Percentiles rank a stretch among this genome's conserved stretches.
phyloP scores from a whole-genome alignment of 2,113 vertebrate species.

The Cebidichthys violaceus region DNA sequence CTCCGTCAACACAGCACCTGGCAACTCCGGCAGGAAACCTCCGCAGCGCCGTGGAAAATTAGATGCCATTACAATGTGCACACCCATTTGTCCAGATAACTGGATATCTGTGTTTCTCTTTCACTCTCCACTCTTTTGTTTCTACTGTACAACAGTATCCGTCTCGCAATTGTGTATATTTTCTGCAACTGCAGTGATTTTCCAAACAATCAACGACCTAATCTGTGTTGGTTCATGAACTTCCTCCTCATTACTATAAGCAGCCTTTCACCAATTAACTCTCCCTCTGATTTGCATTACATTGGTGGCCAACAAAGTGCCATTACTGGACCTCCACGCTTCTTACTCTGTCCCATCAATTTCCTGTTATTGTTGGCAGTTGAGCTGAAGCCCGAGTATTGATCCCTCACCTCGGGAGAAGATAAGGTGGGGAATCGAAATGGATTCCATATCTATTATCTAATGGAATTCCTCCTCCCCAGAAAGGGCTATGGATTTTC shows the following conservation, averaged over 20 bases:
- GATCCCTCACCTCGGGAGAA: slow-evolving; percentile 85
- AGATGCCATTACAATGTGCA: slow-evolving; percentile 58
- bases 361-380: slow-evolving; percentile 88
- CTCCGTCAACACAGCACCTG: slow-evolving; percentile 81
- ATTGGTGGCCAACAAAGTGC: slow-evolving; percentile 72
- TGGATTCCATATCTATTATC: slow-evolving; percentile 91
- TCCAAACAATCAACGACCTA: slow-evolving; percentile 37
- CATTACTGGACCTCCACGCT: slow-evolving; percentile 70
- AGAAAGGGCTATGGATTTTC: slow-evolving; percentile 88
- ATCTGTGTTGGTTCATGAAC: slow-evolving; percentile 65
- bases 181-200: slow-evolving; percentile 18
- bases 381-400: slow-evolving; percentile 85
- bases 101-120: slow-evolving; percentile 38
- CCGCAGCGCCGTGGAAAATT: slow-evolving; percentile 70
- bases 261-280: slow-evolving; percentile 70
- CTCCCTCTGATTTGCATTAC: slow-evolving; percentile 66
- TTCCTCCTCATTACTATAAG: slow-evolving; percentile 64
- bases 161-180: slow-evolving; percentile 2
- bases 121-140: slow-evolving; percentile 17
- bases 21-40: slow-evolving; percentile 80
- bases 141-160: background rate
- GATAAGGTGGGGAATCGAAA: slow-evolving; percentile 88
- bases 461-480: slow-evolving; percentile 89
- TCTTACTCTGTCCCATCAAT: slow-evolving; percentile 83
- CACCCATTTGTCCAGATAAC: slow-evolving; percentile 61